phyloP scores from a whole-genome alignment of 2,797 vertebrate genomes.

The Eremophila alpestris region DNA sequence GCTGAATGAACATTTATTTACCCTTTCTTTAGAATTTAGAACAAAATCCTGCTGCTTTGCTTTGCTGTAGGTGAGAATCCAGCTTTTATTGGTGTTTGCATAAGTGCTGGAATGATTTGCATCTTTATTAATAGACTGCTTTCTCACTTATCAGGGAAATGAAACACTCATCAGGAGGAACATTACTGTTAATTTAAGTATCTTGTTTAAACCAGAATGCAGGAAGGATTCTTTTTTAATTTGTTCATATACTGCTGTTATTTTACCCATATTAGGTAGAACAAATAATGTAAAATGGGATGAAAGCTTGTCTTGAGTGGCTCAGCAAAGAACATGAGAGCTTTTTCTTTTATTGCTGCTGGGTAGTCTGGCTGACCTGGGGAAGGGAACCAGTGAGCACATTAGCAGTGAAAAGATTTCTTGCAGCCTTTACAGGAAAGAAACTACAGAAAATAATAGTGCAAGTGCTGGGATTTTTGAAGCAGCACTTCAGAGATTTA shows the following conservation, averaged over 20 bases:
- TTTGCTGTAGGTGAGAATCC: neutral
- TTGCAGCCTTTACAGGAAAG: neutral
- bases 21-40: neutral
- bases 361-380: neutral
- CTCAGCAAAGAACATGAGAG: neutral
- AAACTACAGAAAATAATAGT: neutral
- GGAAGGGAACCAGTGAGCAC: neutral
- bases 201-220: neutral
- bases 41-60: neutral
- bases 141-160: conserved; percentile 4
- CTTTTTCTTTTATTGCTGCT: neutral
- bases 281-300: neutral
- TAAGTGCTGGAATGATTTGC: neutral
- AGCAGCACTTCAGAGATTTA: neutral
- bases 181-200: neutral
- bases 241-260: neutral
- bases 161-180: neutral
- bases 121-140: neutral
- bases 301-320: neutral
- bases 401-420: neutral
- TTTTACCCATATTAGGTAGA: neutral
- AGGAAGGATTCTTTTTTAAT: neutral
- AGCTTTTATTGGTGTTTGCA: neutral
- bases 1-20: neutral
- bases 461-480: neutral